Evolutionary conservation across 2,797 vertebrate species (phyloP), one percentile per base, ranked within the genome.

Genomic region (Linurgus olivaceus): DNA sequence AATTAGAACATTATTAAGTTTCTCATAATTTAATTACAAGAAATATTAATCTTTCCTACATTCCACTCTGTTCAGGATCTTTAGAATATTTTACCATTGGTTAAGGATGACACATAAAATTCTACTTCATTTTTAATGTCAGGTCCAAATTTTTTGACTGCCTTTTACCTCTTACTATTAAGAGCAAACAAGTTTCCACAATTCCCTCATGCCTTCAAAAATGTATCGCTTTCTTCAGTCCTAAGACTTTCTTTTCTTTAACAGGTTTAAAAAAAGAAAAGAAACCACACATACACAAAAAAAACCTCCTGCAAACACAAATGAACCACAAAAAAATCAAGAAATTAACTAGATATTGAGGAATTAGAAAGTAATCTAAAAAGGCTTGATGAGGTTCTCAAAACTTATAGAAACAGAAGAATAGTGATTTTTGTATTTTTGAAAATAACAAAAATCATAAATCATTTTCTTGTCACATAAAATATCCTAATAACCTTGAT

Each of bases 1-100:
- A 94, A 96, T 92, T 94, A 91, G 77, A 87, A 88, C 28, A 89
- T 59, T 86, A 57, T 55, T 77, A 73, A 82, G 6, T 33, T 76
- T 82, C 59, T 85, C 7, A 25, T 78, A 93, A 91, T 78, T 90
- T 84, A 93, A 78, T 58, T 62, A 25, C 31, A 79, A 81, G 50
- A 93, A 92, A 70, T 91, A 86, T 70, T 92, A 76, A 76, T 78
- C 71, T 84, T 86, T 81, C 40, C 44, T 88, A 24, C 17, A 59
- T 62, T 85, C 17, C 7, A 66, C 20, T 40, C n/a, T 73, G n/a
- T 14, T 18, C 9, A 54, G n/a, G 42, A 72, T 68, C 13, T 80
- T 77, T 73, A 65, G 42, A 94, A 77, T 45, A 28, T 74, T 93
- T 84, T 76, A 59, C 6, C 4, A 59, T 55, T 76, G 50, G 19